A percentile compares a stretch with the other conserved stretches of the same genome.
Conservation (phyloP, 53 echinoderm and acorn worm genomes). For the Echinarachnius parma region DNA sequence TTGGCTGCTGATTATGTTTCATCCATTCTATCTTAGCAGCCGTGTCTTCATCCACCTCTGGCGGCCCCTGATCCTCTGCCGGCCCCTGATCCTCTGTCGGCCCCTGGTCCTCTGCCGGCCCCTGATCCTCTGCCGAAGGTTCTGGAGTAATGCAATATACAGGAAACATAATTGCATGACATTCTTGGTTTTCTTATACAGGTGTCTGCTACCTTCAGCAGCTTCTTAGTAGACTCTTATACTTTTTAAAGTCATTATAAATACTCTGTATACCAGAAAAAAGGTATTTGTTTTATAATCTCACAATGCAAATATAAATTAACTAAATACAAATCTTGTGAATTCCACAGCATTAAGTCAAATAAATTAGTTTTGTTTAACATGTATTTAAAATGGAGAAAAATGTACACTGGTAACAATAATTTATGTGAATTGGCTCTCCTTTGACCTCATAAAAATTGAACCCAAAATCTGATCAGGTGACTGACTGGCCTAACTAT, state of each 20-base stretch:
- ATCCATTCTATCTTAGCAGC: slow-evolving; percentile 9
- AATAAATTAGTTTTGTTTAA: slow-evolving; percentile 7
- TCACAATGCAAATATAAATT: slow-evolving; percentile 13
- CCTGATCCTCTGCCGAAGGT: slow-evolving; percentile 9
- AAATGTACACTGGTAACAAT: background rate
- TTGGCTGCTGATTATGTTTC: slow-evolving; percentile 4
- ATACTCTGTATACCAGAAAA: no score
- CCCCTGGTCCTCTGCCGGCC: no score
- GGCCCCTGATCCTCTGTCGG: no score
- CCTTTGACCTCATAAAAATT: slow-evolving; percentile 17
- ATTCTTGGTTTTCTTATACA: slow-evolving; percentile 16
- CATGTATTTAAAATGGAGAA: slow-evolving; percentile 7
- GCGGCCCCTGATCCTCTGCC: slow-evolving; percentile 8
- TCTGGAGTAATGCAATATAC: slow-evolving; percentile 10
- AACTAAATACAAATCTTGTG: background rate
- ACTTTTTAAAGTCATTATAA: no score
- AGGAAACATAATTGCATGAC: slow-evolving; percentile 1
- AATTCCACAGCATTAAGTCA: slow-evolving; percentile 19
- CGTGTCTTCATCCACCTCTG: slow-evolving; percentile 16
- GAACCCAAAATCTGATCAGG: slow-evolving; percentile 13
- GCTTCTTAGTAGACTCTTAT: no score
- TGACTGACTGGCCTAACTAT: slow-evolving; percentile 4
- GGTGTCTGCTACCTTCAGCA: background rate
- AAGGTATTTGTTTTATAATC: slow-evolving; percentile 15
- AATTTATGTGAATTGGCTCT: slow-evolving; percentile 2